These are phyloP conservation scores for Nymphalis c-album DNA, from an alignment of 2,888 invertebrate genomes.

Conservation along the genomic window DNA sequence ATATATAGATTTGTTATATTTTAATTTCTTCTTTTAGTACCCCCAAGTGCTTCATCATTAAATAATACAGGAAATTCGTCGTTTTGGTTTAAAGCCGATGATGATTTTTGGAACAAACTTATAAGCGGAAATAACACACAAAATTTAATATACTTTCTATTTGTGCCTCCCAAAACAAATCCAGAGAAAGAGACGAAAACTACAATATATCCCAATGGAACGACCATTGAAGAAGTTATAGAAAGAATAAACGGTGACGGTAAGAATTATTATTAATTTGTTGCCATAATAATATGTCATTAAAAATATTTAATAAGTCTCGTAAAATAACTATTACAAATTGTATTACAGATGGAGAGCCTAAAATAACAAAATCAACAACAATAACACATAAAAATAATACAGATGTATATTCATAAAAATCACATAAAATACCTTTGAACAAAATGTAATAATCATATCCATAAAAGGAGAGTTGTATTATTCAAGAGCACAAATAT, in stretches of 20 bases:
- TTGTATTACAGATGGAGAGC: constrained; percentile 23
- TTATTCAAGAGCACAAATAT: too few species aligned
- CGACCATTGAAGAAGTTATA: constrained; percentile 50
- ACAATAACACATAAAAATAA: constrained; percentile 11
- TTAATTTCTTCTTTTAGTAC: not conserved
- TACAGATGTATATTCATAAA: not conserved
- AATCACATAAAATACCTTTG: not conserved
- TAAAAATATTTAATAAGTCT: not conserved
- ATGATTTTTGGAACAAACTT: constrained; percentile 43
- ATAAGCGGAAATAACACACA: constrained; percentile 32
- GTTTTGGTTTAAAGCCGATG: constrained; percentile 29
- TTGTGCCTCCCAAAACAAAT: constrained; percentile 45
- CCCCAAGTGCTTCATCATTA: not conserved
- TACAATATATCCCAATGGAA: constrained; percentile 57
- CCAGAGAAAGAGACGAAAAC: constrained; percentile 50
- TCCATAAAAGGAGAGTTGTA: too few species aligned
- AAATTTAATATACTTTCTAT: constrained; percentile 48
- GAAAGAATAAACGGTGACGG: constrained; percentile 39
- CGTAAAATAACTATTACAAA: not conserved
- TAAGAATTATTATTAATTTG: constrained; percentile 9
- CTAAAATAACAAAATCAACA: constrained; percentile 13
- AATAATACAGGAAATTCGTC: constrained; percentile 3
- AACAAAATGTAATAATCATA: not conserved
- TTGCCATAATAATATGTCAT: not conserved
- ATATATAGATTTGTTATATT: not conserved